These are phyloP conservation scores for Eupithecia pulchellata DNA, from an alignment of 2,888 invertebrate species.

Conservation along the genomic window DNA sequence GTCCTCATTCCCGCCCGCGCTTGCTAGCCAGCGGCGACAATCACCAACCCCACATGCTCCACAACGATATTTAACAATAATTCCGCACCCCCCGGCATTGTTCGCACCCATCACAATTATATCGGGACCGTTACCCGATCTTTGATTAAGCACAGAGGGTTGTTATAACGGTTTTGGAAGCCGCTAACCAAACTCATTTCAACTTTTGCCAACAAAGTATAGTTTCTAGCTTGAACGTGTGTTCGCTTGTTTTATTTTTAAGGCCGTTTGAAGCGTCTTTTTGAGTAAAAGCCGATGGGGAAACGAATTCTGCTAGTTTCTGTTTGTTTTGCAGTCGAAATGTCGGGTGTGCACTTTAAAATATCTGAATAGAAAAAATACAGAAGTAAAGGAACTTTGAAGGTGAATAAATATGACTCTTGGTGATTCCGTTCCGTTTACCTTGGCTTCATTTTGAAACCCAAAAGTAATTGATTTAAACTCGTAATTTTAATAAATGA, in stretches of 20 bases:
- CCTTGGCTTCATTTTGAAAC: neutral
- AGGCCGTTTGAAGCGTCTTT: slow-evolving; percentile 20
- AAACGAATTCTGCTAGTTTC: slow-evolving; percentile 13
- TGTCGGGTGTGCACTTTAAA: slow-evolving; percentile 17
- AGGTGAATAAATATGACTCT: slow-evolving; percentile 17
- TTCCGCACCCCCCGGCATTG: slow-evolving; percentile 36
- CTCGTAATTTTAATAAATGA: neutral
- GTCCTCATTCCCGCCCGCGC: slow-evolving; percentile 18
- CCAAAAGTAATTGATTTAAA: neutral
- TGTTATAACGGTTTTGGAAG: slow-evolving; percentile 20
- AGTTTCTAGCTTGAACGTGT: slow-evolving; percentile 15
- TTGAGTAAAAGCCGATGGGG: slow-evolving; percentile 20
- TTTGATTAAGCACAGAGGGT: slow-evolving; percentile 34
- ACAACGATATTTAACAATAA: slow-evolving; percentile 33
- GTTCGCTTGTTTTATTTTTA: slow-evolving; percentile 11
- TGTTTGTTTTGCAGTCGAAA: slow-evolving; percentile 21
- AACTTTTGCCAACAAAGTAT: slow-evolving; percentile 11
- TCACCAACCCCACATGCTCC: slow-evolving; percentile 7
- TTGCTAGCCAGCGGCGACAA: slow-evolving; percentile 9
- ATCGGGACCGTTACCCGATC: slow-evolving; percentile 28
- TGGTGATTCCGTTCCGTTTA: neutral
- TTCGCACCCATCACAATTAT: slow-evolving; percentile 37
- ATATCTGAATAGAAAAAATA: slow-evolving; percentile 18
- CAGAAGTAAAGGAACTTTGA: slow-evolving; percentile 12
- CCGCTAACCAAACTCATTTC: slow-evolving; percentile 11